phyloP scores from a whole-genome alignment of 2,797 vertebrate genomes.

The Cheirogaleus major region DNA sequence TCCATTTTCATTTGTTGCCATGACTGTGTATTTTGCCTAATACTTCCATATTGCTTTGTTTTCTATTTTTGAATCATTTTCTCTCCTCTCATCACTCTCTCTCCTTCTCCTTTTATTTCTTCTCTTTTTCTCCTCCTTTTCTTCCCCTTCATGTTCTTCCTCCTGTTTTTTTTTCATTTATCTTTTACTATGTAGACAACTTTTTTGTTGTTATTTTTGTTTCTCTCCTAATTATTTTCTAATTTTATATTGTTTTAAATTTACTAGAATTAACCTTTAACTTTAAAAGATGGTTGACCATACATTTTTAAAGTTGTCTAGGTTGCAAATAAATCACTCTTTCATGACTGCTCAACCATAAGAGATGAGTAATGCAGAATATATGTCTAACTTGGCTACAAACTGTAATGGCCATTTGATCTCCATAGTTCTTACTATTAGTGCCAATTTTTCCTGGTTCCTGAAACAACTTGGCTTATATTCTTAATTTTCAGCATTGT shows the following conservation, averaged over 20 bases:
- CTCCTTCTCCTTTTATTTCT: background rate
- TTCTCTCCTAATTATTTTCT: constrained; percentile 23
- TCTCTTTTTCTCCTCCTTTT: background rate
- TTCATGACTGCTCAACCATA: background rate
- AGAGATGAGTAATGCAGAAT: background rate
- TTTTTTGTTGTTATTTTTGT: background rate
- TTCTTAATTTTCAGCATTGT: background rate
- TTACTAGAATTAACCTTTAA: background rate
- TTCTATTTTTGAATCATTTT: background rate
- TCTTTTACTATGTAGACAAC: background rate
- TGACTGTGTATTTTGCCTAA: background rate
- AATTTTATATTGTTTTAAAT: background rate
- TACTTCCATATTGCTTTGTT: background rate
- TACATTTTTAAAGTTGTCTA: background rate
- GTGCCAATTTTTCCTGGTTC: background rate
- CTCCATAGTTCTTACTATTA: background rate
- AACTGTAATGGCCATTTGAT: background rate
- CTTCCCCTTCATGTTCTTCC: no score
- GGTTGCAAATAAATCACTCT: background rate
- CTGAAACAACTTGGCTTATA: background rate
- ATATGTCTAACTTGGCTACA: background rate
- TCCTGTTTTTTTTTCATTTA: background rate
- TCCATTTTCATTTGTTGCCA: background rate
- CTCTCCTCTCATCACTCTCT: background rate
- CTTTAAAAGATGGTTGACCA: background rate